A percentile compares a stretch with the other conserved stretches of the same genome.
Conservation (phyloP, 2,888 invertebrate species). For the Drosophila tripunctata region DNA sequence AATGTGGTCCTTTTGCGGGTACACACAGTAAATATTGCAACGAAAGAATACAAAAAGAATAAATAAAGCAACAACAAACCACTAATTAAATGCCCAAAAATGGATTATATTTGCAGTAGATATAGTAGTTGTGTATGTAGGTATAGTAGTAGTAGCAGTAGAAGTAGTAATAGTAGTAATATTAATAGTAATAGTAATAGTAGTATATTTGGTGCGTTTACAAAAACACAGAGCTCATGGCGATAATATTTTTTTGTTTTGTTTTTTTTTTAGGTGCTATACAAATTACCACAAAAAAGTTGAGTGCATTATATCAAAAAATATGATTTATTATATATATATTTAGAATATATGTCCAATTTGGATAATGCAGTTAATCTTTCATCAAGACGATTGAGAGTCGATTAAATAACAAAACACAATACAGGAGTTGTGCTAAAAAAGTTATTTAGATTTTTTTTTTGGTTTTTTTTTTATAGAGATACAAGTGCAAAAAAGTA, state of each 20-base stretch:
- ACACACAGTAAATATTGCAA: constrained; percentile 16
- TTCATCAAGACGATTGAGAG: constrained; percentile 48
- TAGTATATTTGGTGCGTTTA: constrained; percentile 59
- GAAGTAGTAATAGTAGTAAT: constrained; percentile 17
- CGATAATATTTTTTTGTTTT: constrained; percentile 30
- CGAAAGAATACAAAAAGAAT: neutral
- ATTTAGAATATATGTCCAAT: constrained; percentile 46
- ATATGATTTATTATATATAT: constrained; percentile 70
- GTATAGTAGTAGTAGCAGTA: constrained; percentile 24
- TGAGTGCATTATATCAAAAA: constrained; percentile 70
- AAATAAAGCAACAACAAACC: constrained; percentile 38
- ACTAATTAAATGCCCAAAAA: constrained; percentile 56
- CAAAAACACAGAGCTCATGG: constrained; percentile 71
- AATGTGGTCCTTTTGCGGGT: constrained; percentile 45
- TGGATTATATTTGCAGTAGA: constrained; percentile 43
- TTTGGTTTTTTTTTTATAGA: constrained; percentile 46
- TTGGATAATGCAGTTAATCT: constrained; percentile 33
- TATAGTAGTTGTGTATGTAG: constrained; percentile 20
- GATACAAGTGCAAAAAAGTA: constrained; percentile 79
- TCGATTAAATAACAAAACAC: constrained; percentile 71
- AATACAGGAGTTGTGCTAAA: constrained; percentile 73
- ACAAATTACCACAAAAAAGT: constrained; percentile 82
- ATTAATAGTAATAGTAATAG: constrained; percentile 26
- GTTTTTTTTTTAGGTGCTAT: constrained; percentile 67
- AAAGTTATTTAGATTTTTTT: constrained; percentile 36